Evolutionary conservation across 2,113 vertebrate genomes (phyloP), one percentile per base, ranked within the genome.

Genomic region (Cheilinus undulatus): DNA sequence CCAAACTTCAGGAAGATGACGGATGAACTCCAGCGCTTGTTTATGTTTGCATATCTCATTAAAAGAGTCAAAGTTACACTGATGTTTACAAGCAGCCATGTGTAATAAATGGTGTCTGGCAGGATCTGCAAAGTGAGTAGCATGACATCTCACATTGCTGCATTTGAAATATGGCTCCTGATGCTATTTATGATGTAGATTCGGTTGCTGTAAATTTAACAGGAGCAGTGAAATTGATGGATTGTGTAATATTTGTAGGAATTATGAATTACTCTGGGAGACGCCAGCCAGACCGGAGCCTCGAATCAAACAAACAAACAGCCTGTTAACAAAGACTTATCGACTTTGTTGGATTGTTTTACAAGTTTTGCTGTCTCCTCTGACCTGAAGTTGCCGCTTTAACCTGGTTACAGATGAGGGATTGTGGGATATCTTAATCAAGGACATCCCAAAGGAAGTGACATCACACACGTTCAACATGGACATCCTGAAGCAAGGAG

Each of bases 341-440:
- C 66, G 60, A 57, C 46, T 52, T 36, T 65, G 60, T 85, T 73
- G 51, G 52, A 73, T 65, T 61, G 27, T 56, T 83, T 58, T 63
- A 63, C 38, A 51, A 54, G 32, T 49, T 48, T 26, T 0, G 1
- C 26, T 4, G 9, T 59, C 19, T 62, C 42, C 3, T 13, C 40
- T 49, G 34, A 77, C 60, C 28, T 20, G 15, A 50, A 66, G 27
- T 45, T 20, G 6, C 27, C 7, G 38, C 17, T 63, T 19, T 71
- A 5, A 60, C 50, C 38, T 69, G 20, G 49, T 88, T 64, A 10
- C 92, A 99, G 97, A 99, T 0, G 97, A 99, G 76, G 97, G 97
- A 2, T 92, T 99, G 40, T 99, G 97, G 97, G 97, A 99, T 78
- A 97, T 99, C 82, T 93, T 99, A 73, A 98, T 99, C 91, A 98